A percentile compares a stretch with the other conserved stretches of the same genome.
Conservation (phyloP, 2,888 invertebrate genomes). For the Pogonocherus hispidulus region DNA sequence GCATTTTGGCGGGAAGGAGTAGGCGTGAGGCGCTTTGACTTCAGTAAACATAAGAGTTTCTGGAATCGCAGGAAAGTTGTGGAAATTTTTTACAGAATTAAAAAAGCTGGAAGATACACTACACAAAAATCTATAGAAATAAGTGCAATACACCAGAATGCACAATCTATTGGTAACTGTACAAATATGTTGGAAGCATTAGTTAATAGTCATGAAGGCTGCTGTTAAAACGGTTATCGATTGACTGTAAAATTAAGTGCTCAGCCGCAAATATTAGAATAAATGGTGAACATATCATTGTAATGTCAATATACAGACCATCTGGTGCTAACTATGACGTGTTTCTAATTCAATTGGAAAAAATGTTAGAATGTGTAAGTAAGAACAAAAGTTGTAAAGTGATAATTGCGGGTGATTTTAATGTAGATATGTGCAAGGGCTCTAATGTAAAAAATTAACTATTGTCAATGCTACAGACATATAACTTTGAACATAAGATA, state of each 20-base stretch:
- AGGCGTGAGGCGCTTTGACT: too few species aligned
- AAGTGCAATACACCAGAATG: constrained; percentile 21
- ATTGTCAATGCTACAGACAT: neutral
- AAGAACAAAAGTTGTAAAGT: neutral
- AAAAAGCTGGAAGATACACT: too few species aligned
- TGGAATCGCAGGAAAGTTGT: too few species aligned
- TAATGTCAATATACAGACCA: constrained; percentile 19
- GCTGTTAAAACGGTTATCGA: constrained; percentile 6
- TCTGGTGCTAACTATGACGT: constrained; percentile 2
- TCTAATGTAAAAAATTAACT: neutral
- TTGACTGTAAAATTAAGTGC: neutral
- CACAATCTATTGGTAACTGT: neutral
- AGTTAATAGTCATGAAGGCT: constrained; percentile 1
- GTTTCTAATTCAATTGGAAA: constrained; percentile 8
- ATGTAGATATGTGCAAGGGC: neutral
- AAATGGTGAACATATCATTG: neutral
- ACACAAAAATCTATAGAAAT: neutral
- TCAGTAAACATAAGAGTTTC: too few species aligned
- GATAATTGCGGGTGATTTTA: constrained; percentile 6
- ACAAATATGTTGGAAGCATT: neutral
- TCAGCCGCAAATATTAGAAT: constrained; percentile 3
- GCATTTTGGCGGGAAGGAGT: too few species aligned
- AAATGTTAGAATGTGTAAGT: constrained; percentile 8
- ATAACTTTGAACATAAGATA: neutral
- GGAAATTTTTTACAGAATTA: too few species aligned